Conservation (phyloP, 2,888 invertebrate genomes). For the Stenurella melanura region DNA sequence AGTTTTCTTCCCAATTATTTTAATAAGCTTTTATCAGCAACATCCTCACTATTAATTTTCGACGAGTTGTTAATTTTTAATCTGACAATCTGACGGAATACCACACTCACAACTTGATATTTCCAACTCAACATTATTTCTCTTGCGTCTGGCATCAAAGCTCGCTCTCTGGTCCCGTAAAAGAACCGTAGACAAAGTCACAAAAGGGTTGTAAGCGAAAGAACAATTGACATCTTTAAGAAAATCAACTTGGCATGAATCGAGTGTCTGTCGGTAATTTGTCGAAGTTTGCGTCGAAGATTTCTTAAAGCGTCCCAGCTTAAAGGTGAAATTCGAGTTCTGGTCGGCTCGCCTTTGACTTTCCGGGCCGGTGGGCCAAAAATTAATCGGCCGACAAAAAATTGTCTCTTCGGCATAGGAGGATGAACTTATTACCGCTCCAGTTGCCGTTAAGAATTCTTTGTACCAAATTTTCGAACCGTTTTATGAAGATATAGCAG, state of each 20-base stretch:
- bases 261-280: conserved; percentile 56
- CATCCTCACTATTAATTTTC: too few species aligned
- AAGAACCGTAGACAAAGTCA: neutral
- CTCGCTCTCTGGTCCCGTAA: conserved; percentile 28
- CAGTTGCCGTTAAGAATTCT: conserved; percentile 31
- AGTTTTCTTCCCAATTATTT: too few species aligned
- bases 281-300: conserved; percentile 49
- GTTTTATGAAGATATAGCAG: neutral
- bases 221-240: conserved; percentile 55
- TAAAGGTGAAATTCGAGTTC: conserved; percentile 58
- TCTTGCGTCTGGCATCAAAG: conserved; percentile 4
- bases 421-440: conserved; percentile 59
- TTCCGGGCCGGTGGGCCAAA: conserved; percentile 69
- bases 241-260: conserved; percentile 59
- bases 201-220: conserved; percentile 57
- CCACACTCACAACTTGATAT: neutral
- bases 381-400: conserved; percentile 62
- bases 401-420: conserved; percentile 60
- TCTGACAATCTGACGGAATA: too few species aligned
- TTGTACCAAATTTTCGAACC: neutral
- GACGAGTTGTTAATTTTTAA: too few species aligned
- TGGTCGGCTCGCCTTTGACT: conserved; percentile 70
- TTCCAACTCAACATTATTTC: neutral
- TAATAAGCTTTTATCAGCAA: too few species aligned
- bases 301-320: conserved; percentile 47